Conservation (phyloP, 2,113 vertebrate genomes). For the Talpa occidentalis region DNA sequence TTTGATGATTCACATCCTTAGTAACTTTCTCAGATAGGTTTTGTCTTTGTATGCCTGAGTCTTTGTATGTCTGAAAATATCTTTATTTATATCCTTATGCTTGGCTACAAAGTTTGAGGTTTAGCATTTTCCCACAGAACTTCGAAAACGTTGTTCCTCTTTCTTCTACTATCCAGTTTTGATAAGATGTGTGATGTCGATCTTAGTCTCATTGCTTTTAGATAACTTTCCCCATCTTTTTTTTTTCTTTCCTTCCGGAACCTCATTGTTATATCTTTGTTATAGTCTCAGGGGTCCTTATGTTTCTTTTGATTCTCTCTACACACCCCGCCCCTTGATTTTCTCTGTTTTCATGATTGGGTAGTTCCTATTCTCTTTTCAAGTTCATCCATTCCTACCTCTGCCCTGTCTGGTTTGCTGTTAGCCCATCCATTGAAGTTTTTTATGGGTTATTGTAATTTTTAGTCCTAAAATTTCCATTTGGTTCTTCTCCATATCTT, state of each 20-base stretch:
- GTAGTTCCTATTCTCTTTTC: conserved; percentile 51
- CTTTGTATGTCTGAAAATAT: conserved; percentile 44
- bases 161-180: conserved; percentile 47
- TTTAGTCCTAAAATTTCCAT: conserved; percentile 46
- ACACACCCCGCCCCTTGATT: neutral
- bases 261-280: neutral
- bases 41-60: neutral
- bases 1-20: conserved; percentile 47
- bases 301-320: neutral
- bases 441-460: conserved; percentile 40
- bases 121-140: conserved; percentile 9
- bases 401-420: conserved; percentile 38
- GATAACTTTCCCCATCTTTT: neutral
- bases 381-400: conserved; percentile 25
- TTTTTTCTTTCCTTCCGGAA: conserved; percentile 11
- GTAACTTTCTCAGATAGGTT: conserved; percentile 64
- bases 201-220: conserved; percentile 40
- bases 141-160: conserved; percentile 32
- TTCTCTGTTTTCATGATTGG: conserved; percentile 14
- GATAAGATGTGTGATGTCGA: neutral
- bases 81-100: neutral
- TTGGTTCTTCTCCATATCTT: conserved; percentile 48
- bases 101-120: conserved; percentile 17
- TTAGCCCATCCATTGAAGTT: neutral
- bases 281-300: neutral